phyloP scores from a whole-genome alignment of 2,113 vertebrate genomes.

The Silurus glanis region DNA sequence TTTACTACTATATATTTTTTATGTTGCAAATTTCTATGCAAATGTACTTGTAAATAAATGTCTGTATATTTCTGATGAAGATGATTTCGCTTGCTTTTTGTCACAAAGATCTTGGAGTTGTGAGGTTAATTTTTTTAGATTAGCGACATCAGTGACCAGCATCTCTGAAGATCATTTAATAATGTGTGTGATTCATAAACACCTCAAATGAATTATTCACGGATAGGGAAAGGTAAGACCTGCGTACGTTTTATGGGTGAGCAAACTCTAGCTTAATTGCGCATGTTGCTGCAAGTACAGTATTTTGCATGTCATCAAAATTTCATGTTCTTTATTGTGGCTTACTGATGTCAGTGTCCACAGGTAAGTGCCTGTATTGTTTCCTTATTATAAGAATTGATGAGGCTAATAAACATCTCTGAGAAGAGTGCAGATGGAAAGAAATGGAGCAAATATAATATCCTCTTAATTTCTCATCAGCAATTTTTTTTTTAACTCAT shows the following conservation, averaged over 20 bases:
- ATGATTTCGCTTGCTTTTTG: not conserved
- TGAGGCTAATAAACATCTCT: not conserved
- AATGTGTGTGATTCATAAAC: not conserved
- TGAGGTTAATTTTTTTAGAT: not conserved
- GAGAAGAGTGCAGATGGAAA: not conserved
- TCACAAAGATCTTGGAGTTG: not conserved
- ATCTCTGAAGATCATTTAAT: not conserved
- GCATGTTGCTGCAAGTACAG: not conserved
- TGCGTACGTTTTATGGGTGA: not conserved
- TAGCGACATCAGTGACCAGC: not conserved
- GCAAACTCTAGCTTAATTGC: not conserved
- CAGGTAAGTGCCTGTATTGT: not conserved
- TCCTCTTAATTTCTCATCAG: not conserved
- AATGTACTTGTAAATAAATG: slow-evolving; percentile 76
- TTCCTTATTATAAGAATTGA: not conserved
- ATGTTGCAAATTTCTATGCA: slow-evolving; percentile 70
- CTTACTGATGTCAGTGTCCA: not conserved
- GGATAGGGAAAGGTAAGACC: not conserved
- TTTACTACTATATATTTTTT: slow-evolving; percentile 67
- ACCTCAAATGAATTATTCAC: not conserved
- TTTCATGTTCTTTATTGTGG: not conserved
- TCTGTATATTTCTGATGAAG: slow-evolving; percentile 67
- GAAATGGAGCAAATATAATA: not conserved
- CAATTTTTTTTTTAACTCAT: too few relatives aligned
- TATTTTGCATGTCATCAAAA: not conserved